These are phyloP conservation scores for Dendrocopos noguchii DNA, from an alignment of 2,113 vertebrate species.

Conservation along the genomic window DNA sequence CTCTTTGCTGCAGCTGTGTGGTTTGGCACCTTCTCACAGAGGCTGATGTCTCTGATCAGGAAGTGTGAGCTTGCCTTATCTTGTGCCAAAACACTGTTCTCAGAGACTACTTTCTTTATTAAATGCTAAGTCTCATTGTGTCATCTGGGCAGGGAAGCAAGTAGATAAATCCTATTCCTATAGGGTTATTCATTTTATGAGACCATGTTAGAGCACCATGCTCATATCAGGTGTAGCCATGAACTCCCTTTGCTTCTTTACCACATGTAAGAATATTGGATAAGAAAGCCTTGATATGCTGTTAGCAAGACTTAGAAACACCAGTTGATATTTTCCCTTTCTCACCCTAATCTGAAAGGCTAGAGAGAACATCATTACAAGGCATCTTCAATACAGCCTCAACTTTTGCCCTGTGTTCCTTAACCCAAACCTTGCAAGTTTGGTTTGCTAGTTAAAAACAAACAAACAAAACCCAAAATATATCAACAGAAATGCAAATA, in stretches of 20 bases:
- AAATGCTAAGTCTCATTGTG: neutral
- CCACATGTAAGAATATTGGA: neutral
- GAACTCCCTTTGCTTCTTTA: neutral
- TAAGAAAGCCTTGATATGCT: neutral
- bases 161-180: neutral
- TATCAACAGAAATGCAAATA: too few relatives aligned
- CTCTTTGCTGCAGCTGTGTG: neutral
- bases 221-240: neutral
- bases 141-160: neutral
- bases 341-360: neutral
- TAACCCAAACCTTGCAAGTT: neutral
- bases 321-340: neutral
- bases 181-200: neutral
- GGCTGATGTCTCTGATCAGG: neutral
- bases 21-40: slow-evolving; percentile 9
- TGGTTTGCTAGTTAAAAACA: neutral
- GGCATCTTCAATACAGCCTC: neutral
- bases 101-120: neutral
- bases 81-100: neutral
- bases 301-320: neutral
- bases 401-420: neutral
- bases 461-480: neutral
- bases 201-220: neutral
- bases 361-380: neutral
- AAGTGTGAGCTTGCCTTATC: neutral